phyloP scores from a whole-genome alignment of 30 jellyfish, hydroid and myxozoan species.

The Pseudorhiza aurosa region DNA sequence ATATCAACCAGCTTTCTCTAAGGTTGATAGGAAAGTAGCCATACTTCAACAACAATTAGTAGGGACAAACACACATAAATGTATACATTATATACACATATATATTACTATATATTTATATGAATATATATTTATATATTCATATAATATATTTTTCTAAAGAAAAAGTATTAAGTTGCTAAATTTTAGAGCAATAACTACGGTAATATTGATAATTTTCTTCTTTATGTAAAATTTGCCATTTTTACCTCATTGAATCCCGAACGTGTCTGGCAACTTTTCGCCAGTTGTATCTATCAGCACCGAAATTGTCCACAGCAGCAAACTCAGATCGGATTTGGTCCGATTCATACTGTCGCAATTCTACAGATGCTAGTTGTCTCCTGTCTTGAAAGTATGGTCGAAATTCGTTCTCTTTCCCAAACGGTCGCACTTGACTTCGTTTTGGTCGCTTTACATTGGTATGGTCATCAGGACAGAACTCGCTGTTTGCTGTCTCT shows the following conservation, averaged over 20 bases:
- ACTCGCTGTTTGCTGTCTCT: not conserved
- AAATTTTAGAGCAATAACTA: too few relatives aligned
- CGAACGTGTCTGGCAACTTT: constrained; percentile 4
- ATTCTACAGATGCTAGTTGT: not conserved
- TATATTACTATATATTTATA: too few relatives aligned
- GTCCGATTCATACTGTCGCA: not conserved
- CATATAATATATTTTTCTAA: too few relatives aligned
- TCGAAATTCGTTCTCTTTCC: constrained; percentile 53
- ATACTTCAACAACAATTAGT: too few relatives aligned
- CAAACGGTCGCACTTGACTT: constrained; percentile 54
- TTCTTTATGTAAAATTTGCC: too few relatives aligned
- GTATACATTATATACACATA: too few relatives aligned
- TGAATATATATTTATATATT: too few relatives aligned
- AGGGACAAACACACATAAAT: too few relatives aligned
- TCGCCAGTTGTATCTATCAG: constrained; percentile 6
- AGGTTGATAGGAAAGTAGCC: too few relatives aligned
- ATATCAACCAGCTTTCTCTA: too few relatives aligned
- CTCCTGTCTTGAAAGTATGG: constrained; percentile 10
- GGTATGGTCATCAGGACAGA: constrained; percentile 21
- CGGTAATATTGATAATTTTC: too few relatives aligned
- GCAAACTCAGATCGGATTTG: not conserved
- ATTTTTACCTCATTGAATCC: not conserved
- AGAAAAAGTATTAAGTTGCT: too few relatives aligned
- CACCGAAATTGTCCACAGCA: constrained; percentile 34
- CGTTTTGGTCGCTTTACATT: constrained; percentile 53